These are phyloP conservation scores for Hyla sarda DNA, from an alignment of 2,113 vertebrate genomes.

Conservation along the genomic window DNA sequence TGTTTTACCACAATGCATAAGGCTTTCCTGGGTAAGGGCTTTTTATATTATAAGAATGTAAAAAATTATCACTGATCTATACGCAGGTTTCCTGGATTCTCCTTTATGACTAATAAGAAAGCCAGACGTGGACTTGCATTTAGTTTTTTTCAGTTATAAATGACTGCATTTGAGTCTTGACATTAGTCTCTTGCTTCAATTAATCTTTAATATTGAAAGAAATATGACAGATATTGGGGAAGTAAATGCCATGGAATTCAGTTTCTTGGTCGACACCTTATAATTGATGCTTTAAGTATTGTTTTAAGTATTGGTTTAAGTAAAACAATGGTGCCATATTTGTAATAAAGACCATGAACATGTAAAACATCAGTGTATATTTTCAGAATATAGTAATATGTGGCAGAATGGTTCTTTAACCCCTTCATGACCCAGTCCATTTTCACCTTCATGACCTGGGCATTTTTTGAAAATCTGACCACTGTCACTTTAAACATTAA, in stretches of 20 bases:
- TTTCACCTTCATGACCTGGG: too few species aligned
- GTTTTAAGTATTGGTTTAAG: background rate
- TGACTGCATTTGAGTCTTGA: background rate
- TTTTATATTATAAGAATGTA: background rate
- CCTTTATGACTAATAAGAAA: background rate
- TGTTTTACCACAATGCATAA: background rate
- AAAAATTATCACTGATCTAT: background rate
- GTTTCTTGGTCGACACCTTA: background rate
- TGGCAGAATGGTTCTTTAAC: too few species aligned
- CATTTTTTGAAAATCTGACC: too few species aligned
- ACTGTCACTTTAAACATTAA: too few species aligned
- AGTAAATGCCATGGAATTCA: background rate
- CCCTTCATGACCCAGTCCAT: too few species aligned
- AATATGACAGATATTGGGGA: background rate
- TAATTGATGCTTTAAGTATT: background rate
- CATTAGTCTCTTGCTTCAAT: background rate
- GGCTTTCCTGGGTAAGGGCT: background rate
- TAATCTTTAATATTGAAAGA: conserved; percentile 13
- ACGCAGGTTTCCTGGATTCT: background rate
- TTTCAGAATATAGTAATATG: too few species aligned
- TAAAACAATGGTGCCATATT: background rate
- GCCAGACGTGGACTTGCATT: background rate
- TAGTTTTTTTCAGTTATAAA: conserved; percentile 4
- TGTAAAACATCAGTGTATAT: too few species aligned
- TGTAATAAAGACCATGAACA: too few species aligned